phyloP scores from a whole-genome alignment of 2,797 vertebrate genomes.

The Lagodon rhomboides region DNA sequence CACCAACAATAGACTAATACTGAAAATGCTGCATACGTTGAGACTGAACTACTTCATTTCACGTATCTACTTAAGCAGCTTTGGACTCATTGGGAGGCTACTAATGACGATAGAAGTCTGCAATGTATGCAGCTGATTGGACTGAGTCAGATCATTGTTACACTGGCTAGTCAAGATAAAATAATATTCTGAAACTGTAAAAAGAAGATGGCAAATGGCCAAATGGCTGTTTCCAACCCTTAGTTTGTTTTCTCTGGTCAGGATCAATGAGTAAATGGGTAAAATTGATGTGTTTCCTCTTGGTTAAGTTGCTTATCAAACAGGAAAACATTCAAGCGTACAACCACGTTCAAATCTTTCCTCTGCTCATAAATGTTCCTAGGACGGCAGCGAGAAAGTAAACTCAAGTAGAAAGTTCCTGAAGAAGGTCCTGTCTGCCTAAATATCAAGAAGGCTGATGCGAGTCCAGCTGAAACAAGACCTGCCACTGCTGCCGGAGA shows the following conservation, averaged over 20 bases:
- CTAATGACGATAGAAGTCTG: not conserved
- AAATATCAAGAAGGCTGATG: not conserved
- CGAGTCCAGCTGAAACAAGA: constrained; percentile 6
- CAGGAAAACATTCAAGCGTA: not conserved
- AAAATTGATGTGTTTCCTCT: not conserved
- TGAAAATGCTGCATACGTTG: not conserved
- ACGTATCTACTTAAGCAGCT: not conserved
- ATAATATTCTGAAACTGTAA: not conserved
- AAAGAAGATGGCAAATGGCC: no score
- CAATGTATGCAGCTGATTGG: not conserved
- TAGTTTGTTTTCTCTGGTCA: not conserved
- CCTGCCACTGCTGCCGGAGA: constrained; percentile 11
- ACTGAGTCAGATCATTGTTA: not conserved
- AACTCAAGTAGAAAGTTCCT: not conserved
- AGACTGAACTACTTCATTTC: not conserved
- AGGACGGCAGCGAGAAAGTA: not conserved
- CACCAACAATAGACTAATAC: not conserved
- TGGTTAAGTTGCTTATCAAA: not conserved
- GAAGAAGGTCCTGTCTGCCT: not conserved
- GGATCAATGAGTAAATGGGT: not conserved
- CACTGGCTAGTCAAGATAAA: not conserved
- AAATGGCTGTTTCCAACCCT: not conserved
- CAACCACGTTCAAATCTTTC: no score
- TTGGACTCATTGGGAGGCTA: not conserved
- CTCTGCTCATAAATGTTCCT: not conserved